A percentile compares a stretch with the other conserved stretches of the same genome.
These are phyloP conservation scores for Dendrocopos noguchii DNA, from an alignment of 2,113 vertebrate species.

Conservation along the genomic window DNA sequence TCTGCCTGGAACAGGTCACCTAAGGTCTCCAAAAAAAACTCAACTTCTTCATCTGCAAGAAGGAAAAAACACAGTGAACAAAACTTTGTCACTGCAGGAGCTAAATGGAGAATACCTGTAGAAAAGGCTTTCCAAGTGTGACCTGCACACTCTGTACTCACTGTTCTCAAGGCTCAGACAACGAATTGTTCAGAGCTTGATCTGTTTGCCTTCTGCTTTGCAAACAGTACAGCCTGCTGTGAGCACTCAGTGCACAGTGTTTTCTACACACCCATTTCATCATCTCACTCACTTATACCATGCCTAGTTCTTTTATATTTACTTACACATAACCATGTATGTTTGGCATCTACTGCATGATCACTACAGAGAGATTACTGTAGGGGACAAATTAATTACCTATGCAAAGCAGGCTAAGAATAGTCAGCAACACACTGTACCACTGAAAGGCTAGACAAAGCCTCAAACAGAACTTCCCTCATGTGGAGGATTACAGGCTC, in stretches of 20 bases:
- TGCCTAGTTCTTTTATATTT: not conserved
- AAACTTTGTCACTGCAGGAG: not conserved
- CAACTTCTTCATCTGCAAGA: not conserved
- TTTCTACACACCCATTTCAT: not conserved
- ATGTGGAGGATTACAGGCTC: constrained; percentile 26
- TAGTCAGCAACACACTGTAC: constrained; percentile 37
- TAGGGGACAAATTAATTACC: constrained; percentile 66
- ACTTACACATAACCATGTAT: not conserved
- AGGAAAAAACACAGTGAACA: not conserved
- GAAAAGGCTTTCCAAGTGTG: not conserved
- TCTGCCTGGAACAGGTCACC: constrained; percentile 6
- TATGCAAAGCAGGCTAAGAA: constrained; percentile 61
- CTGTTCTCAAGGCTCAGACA: not conserved
- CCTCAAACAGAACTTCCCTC: constrained; percentile 35
- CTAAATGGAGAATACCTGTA: not conserved
- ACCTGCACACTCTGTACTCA: not conserved
- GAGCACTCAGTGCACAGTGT: fast-evolving
- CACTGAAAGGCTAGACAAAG: constrained; percentile 47
- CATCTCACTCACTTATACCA: not conserved
- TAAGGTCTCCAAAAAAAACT: constrained; percentile 12
- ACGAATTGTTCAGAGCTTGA: not conserved
- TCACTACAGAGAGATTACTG: constrained; percentile 29
- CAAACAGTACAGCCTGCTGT: not conserved
- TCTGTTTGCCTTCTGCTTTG: not conserved
- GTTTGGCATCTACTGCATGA: not conserved